Base-by-base conservation (phyloP, 1,140 invertebrate species). In the Tetramorium simillimum region DNA sequence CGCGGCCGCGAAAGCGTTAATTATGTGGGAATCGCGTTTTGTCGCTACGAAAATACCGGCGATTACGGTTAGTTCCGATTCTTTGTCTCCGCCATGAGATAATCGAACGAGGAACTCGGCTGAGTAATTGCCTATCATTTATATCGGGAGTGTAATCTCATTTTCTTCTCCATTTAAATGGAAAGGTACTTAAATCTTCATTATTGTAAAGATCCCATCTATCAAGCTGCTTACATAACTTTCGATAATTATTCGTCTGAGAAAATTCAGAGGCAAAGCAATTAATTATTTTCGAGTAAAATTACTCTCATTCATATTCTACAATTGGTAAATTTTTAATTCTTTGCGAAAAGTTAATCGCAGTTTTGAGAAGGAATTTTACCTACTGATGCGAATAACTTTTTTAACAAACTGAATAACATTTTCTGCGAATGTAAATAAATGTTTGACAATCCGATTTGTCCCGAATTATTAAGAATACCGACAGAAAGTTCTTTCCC, bases 1-100 rank as follows among this genome's bases (percentile, higher is more conserved):
- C n/a, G 76, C n/a, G 33, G n/a, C 24, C 43, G 73, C 21, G 67
- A 70, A 51, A 63, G 77, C 14, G 65, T 33, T 28, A 72, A 82
- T 82, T 86, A 72, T 53, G 53, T 49, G 33, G 4, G 56, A 33
- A 60, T 49, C 33, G 37, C 63, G 37, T 43, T 67, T 24, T 86
- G 58, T 60, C 85, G n/a, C 43, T 16, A 63, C 51, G 40, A 24
- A 60, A 72, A 82, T n/a, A 81, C 21, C 53, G 40, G 65, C 51
- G 53, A 62, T 72, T 72, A 18, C 33, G 43, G 40, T 82, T 82
- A 72, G 60, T 82, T 72, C 78, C 65, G 53, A 72, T 72, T 33
- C 60, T 82, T 63, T 49, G 56, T 80, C 53, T 80, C 33, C 16
- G 14, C 12, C 53, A 16, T 46, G 18, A 70, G 58, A 37, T 53